Evolutionary conservation across 2,113 vertebrate genomes (phyloP), one percentile per base, ranked within the genome.

Genomic region (Bubo scandiacus): DNA sequence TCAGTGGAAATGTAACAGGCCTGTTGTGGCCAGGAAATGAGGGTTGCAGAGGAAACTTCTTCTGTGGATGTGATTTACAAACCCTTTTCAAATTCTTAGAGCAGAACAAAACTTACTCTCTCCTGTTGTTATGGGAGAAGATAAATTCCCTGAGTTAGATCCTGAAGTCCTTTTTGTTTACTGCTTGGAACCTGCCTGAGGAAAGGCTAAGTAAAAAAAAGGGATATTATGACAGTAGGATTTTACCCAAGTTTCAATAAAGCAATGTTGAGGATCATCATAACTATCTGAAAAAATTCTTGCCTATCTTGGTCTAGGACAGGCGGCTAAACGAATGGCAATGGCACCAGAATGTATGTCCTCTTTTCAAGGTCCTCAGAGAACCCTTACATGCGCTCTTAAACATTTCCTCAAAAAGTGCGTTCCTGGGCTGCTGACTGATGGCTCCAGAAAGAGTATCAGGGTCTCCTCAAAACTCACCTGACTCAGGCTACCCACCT

Each of bases 361-460:
- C 12, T 65, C 34, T 36, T 92, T 62, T 45, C 29, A 47, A 29
- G 15, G 32, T 75, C 42, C 52, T 75, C 3, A 2, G 23, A 26
- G 49, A 59, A 52, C 9, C 12, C 0, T 2, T 19, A 51, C 3
- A 4, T 29, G 19, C 0, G 5, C 26, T 23, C 10, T 43, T 47
- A 65, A 0, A 2, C 20, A 43, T 52, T 62, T 67, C 5, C 21
- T 51, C 26, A 74, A 51, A 52, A 42, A 42, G 20, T 4, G 8
- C 22, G 14, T 52, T 89, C 40, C 34, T 84, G 42, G 38, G 10
- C 15, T 89, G 47, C n/a, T 86, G 59, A 14, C 18, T 70, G 43
- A 40, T 9, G 8, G 43, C 38, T 90, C 49, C 25, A n/a, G 20
- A 18, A 82, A 21, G 43, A 49, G 38, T 55, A 61, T 12, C 2